A percentile compares a stretch with the other conserved stretches of the same genome.
Evolutionary conservation across 2,797 vertebrate genomes (phyloP).

Genomic region (Acanthurus lineatus): DNA sequence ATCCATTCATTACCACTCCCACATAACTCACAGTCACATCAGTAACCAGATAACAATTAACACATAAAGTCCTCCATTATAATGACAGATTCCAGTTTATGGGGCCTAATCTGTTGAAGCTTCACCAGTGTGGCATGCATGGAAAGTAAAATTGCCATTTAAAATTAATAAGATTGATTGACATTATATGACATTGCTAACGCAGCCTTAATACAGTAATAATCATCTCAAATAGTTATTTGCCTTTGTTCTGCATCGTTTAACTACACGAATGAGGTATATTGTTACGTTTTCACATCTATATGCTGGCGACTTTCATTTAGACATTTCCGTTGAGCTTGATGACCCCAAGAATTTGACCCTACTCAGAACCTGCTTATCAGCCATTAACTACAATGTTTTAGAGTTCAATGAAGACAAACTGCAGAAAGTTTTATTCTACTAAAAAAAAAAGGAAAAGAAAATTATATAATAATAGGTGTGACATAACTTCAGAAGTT

Average conservation of each 20-base stretch:
- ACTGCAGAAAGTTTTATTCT: neutral
- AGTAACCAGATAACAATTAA: conserved; percentile 78
- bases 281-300: neutral
- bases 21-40: conserved; percentile 72
- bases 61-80: conserved; percentile 68
- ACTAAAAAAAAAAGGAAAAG: neutral
- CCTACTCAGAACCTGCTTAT: neutral
- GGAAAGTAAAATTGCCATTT: conserved; percentile 54
- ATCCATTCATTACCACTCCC: conserved; percentile 74
- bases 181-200: neutral
- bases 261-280: neutral
- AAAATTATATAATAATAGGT: too few relatives aligned
- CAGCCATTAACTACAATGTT: neutral
- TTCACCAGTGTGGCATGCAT: conserved; percentile 43
- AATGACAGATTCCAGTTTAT: conserved; percentile 72
- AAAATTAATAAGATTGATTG: conserved; percentile 38
- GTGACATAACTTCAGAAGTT: neutral
- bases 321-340: neutral
- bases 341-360: neutral
- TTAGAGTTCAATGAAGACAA: neutral
- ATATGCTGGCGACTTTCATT: neutral
- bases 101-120: conserved; percentile 53
- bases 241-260: neutral
- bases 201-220: conserved; percentile 6
- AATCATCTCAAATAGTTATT: neutral